phyloP scores from a whole-genome alignment of 2,113 vertebrate genomes.

The Petaurus breviceps region DNA sequence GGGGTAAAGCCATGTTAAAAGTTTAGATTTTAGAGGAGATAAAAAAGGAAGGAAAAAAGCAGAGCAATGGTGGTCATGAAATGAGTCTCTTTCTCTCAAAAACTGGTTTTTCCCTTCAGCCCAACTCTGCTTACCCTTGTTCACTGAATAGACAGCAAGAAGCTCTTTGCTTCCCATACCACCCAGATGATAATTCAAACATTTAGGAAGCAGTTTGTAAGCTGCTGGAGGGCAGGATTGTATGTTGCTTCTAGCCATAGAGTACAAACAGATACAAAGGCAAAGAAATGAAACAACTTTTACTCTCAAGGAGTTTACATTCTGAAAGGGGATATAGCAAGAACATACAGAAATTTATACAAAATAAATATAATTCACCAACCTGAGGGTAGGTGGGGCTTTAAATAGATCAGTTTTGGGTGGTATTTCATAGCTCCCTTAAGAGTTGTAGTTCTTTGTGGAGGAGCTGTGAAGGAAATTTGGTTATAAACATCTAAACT shows the following conservation, averaged over 20 bases:
- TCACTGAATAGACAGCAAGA: background rate
- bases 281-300: no score
- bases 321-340: background rate
- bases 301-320: background rate
- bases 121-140: background rate
- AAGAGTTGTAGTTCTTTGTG: background rate
- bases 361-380: no score
- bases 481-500: background rate
- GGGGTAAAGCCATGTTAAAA: background rate
- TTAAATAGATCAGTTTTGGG: no score
- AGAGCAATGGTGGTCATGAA: background rate
- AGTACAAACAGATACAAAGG: no score
- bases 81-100: background rate
- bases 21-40: background rate
- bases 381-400: no score
- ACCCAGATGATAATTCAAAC: background rate
- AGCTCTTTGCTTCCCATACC: background rate
- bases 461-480: background rate
- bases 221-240: background rate
- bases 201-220: background rate
- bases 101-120: background rate
- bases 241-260: background rate
- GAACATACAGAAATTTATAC: no score
- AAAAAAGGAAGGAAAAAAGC: background rate
- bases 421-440: background rate